Evolutionary conservation across 1,140 invertebrate genomes (phyloP), one percentile per base, ranked within the genome.

Genomic region (Pseudachorutes palmiensis): DNA sequence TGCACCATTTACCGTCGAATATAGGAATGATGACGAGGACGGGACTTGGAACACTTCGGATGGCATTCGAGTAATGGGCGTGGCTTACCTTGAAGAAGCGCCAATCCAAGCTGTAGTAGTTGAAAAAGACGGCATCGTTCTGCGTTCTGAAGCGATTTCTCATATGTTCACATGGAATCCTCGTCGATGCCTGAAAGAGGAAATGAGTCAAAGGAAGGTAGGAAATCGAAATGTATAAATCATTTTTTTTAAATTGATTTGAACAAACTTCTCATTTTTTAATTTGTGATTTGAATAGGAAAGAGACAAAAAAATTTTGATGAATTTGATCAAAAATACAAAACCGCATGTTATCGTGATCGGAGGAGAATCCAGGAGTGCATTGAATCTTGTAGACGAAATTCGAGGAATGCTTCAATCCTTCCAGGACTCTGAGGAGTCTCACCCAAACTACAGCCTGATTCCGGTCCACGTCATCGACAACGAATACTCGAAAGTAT

Each of bases 301-400:
- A 22, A 22, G 12, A 14, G 58, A 3, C 30, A 30, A 2, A 9
- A 12, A 30, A 12, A 28, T 29, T 16, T 60, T 98, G 3, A 84
- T 86, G 61, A 85, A 92, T 70, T 96, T 99, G 71, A 91, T 99
- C 30, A 77, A 84, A 0, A 85, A 84, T 1, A 95, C 95, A 76
- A 94, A 94, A 75, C 97, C 97, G 0, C 96, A 98, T 78, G 87
- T 95, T 2, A 86, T 99, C 55, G 88, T 86, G 0, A 85, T 99
- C 32, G 88, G 92, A 2, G 92, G 90, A 0, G 94, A 97, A 78
- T 93, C 92, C 0, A 83, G 92, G 24, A 90, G 92, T 73, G 92
- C 92, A 0, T 73, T 89, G 12, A 89, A 87, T 83, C 83, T 98
- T 1, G 85, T 86, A n/a, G 84, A 87, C 3, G 94, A 98, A 78